phyloP scores from a whole-genome alignment of 2,113 vertebrate genomes.

The Ellobius talpinus region DNA sequence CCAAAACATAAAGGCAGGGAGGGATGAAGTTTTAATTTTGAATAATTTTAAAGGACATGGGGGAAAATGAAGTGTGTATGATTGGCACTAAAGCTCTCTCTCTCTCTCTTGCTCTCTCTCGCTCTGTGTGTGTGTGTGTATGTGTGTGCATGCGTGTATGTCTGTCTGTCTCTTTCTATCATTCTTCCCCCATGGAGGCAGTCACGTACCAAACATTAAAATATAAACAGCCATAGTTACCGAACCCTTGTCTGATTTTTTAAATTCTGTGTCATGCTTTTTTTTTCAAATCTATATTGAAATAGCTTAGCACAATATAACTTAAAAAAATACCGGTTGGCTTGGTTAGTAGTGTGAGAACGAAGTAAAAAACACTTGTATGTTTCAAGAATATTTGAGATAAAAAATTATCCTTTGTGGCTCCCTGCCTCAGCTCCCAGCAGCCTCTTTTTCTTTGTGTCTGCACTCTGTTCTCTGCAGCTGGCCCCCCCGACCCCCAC shows the following conservation, averaged over 20 bases:
- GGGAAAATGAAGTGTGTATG: slow-evolving; percentile 70
- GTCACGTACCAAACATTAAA: slow-evolving; percentile 70
- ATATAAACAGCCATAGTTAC: slow-evolving; percentile 68
- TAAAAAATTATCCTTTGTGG: slow-evolving; percentile 30
- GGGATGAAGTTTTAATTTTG: slow-evolving; percentile 68
- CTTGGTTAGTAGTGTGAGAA: slow-evolving; percentile 55
- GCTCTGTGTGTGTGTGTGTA: background rate
- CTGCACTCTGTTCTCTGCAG: background rate
- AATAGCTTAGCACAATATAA: slow-evolving; percentile 67
- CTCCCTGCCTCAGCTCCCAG: background rate
- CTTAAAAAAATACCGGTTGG: slow-evolving; percentile 39
- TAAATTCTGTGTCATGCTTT: slow-evolving; percentile 68
- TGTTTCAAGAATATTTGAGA: slow-evolving; percentile 15
- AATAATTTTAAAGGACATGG: slow-evolving; percentile 78
- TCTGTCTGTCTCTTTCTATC: slow-evolving; percentile 51
- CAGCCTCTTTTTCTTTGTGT: slow-evolving; percentile 8
- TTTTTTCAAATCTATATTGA: slow-evolving; percentile 47
- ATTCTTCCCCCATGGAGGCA: slow-evolving; percentile 23
- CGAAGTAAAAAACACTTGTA: slow-evolving; percentile 60
- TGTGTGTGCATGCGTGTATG: background rate
- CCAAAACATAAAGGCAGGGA: slow-evolving; percentile 6
- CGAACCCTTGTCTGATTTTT: slow-evolving; percentile 59
- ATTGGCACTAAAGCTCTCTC: slow-evolving; percentile 36
- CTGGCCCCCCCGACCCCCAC: background rate
- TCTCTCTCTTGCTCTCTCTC: slow-evolving; percentile 61